These are phyloP conservation scores for Pseudachorutes palmiensis DNA, from an alignment of 1,140 invertebrate genomes.

Conservation along the genomic window DNA sequence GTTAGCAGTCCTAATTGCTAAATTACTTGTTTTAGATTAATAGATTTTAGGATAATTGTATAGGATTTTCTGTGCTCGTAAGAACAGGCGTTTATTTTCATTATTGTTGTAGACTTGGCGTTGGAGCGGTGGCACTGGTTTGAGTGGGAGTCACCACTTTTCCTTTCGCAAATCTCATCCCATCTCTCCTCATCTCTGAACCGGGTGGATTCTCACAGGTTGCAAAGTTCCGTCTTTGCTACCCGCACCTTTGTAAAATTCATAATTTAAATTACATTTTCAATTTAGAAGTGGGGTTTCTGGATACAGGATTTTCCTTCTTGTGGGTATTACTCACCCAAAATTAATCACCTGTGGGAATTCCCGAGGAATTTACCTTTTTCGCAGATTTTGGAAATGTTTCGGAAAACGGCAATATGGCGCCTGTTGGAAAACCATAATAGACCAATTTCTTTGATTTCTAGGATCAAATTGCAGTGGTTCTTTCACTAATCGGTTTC, in stretches of 20 bases:
- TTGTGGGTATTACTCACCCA: not conserved
- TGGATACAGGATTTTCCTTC: not conserved
- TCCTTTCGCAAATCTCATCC: not conserved
- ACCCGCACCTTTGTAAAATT: not conserved
- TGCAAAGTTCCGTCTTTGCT: not conserved
- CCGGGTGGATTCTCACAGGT: not conserved
- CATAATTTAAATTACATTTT: not conserved
- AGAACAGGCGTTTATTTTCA: too few relatives aligned
- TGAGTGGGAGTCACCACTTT: not conserved
- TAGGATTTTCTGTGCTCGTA: too few relatives aligned
- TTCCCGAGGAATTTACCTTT: not conserved
- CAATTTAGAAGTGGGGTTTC: too few relatives aligned
- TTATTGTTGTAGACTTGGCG: too few relatives aligned
- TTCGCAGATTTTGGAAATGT: not conserved
- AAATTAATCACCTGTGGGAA: not conserved
- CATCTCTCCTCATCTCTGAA: too few relatives aligned
- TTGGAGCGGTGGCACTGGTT: too few relatives aligned
- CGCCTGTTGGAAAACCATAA: not conserved
- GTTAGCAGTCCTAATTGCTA: too few relatives aligned
- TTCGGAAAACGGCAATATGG: not conserved
- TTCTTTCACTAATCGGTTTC: not conserved
- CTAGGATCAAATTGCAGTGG: not conserved
- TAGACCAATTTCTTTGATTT: not conserved
- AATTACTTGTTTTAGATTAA: too few relatives aligned
- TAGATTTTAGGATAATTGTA: too few relatives aligned